A percentile compares a stretch with the other conserved stretches of the same genome.
Conservation (phyloP, 2,797 vertebrate genomes). For the Eulemur coronatus region DNA sequence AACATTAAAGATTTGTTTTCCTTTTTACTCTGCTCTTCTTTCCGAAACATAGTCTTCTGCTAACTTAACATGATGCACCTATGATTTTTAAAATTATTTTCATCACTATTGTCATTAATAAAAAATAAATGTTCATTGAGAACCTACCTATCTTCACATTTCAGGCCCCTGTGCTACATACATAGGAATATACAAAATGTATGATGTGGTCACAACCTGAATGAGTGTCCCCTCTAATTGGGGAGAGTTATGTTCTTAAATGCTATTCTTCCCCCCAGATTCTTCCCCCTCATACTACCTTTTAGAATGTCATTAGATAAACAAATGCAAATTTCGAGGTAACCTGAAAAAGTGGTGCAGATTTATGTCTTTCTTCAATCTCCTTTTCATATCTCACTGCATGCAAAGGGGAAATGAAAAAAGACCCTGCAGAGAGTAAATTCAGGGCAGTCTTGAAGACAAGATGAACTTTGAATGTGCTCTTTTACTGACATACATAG, state of each 20-base stretch:
- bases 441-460: background rate
- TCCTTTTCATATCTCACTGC: background rate
- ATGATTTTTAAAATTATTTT: background rate
- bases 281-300: background rate
- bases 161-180: background rate
- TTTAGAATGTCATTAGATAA: background rate
- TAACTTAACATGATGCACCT: background rate
- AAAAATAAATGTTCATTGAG: background rate
- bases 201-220: background rate
- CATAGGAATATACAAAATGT: background rate
- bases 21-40: background rate
- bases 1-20: slow-evolving; percentile 27
- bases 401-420: background rate
- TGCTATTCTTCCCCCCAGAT: background rate
- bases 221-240: background rate
- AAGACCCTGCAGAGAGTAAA: background rate
- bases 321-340: background rate
- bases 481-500: background rate
- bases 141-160: background rate
- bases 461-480: background rate
- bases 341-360: background rate
- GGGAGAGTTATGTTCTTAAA: background rate
- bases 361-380: background rate
- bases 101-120: background rate
- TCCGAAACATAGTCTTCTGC: background rate